Evolutionary conservation across 1,140 invertebrate species (phyloP).

Genomic region (Ptiloglossa arizonensis): DNA sequence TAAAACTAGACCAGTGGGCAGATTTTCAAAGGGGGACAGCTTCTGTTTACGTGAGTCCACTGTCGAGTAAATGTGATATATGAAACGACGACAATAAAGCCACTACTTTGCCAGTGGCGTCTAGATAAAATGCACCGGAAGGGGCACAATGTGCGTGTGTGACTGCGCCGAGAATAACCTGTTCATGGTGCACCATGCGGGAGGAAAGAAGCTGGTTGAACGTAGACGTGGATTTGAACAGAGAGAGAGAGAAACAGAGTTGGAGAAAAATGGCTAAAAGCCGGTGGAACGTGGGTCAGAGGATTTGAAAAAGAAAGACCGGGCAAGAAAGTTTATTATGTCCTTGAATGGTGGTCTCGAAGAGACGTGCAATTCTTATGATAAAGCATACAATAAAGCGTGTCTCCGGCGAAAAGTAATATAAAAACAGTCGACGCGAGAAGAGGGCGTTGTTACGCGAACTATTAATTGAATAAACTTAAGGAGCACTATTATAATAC

Average conservation of each 20-base stretch:
- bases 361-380: constrained; percentile 25
- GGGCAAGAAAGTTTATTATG: constrained; percentile 34
- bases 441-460: background rate
- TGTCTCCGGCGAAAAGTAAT: background rate
- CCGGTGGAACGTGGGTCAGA: background rate
- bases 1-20: background rate
- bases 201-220: background rate
- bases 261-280: constrained; percentile 6
- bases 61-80: constrained; percentile 32
- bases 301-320: constrained; percentile 29
- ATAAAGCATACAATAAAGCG: constrained; percentile 39
- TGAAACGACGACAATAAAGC: background rate
- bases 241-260: background rate
- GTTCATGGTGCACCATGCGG: background rate
- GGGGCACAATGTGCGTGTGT: background rate
- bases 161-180: constrained; percentile 16
- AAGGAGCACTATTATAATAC: background rate
- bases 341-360: constrained; percentile 9
- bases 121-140: constrained; percentile 5
- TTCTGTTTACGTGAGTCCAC: background rate
- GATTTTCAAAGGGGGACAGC: background rate
- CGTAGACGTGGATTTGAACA: constrained; percentile 10
- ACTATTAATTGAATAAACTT: background rate
- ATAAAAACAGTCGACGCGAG: constrained; percentile 8
- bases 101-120: background rate